Evolutionary conservation across 2,797 vertebrate species (phyloP), one percentile per base, ranked within the genome.

Genomic region (Decapterus maruadsi): DNA sequence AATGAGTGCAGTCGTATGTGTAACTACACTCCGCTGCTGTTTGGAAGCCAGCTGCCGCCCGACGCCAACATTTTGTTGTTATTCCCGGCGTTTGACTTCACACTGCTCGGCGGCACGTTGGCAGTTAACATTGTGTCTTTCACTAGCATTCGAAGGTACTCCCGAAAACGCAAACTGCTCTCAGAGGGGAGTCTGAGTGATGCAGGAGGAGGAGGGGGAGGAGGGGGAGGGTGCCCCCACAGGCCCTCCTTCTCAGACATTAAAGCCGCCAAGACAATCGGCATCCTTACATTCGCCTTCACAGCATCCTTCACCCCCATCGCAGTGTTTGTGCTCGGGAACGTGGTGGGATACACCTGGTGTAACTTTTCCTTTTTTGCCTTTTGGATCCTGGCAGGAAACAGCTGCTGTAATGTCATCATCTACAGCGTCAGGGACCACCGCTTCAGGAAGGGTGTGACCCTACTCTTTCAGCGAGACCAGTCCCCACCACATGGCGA

Each of bases 401-500:
- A 96, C 90, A 96, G 96, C 82, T 96, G 96, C 87, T 96, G 96
- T 88, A 96, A 96, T 62, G 95, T 96, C 26, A 94, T 96, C 50
- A 96, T 96, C 87, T 96, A 96, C 90, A 96, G 96, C 5, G 87
- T 95, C 74, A 88, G 94, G 86, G 96, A 97, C 89, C 94, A 92
- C 55, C 95, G 93, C 55, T 97, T 96, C 88, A 92, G 95, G 76
- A 96, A 94, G 81, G 95, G 96, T 0, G 90, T 96, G 75, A 92
- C 84, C 10, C 84, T 96, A 55, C 91, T 96, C 6, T 96, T 97
- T 85, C 93, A 92, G 50, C 90, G 89, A 78, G 93, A 94, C 19
- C 89, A 79, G 4, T 90, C 87, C 0, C 90, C 68, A 9, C 90
- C 86, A 10, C 89, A 91, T 1, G 74, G 82, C 0, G 94, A 95